These are phyloP conservation scores for Helleia helle DNA, from an alignment of 2,888 invertebrate species.

Conservation along the genomic window DNA sequence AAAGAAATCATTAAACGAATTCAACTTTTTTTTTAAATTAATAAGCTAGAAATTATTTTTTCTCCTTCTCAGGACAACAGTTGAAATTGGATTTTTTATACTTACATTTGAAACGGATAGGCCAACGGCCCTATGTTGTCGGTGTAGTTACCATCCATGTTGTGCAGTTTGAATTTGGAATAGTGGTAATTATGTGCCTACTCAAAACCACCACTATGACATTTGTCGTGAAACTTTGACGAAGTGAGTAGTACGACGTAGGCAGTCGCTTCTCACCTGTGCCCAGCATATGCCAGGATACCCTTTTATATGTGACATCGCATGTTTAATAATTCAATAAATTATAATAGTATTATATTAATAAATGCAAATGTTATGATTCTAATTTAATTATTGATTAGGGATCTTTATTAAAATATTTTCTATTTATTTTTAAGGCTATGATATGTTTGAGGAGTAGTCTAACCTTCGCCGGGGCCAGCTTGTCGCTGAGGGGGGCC, in stretches of 20 bases:
- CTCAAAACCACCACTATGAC: conserved; percentile 9
- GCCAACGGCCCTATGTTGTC: conserved; percentile 56
- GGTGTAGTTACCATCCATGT: conserved; percentile 57
- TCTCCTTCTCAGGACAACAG: neutral
- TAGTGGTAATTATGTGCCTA: conserved; percentile 16
- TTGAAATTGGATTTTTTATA: conserved; percentile 27
- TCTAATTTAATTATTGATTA: conserved; percentile 25
- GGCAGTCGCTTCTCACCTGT: conserved; percentile 71
- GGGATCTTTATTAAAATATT: too few species aligned
- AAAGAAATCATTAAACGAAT: too few species aligned
- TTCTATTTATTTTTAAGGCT: too few species aligned
- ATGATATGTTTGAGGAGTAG: too few species aligned
- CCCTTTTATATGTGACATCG: conserved; percentile 62
- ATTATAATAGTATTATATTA: conserved; percentile 59
- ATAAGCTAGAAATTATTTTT: too few species aligned
- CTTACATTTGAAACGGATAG: conserved; percentile 61
- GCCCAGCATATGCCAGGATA: conserved; percentile 21
- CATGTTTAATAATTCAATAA: conserved; percentile 72
- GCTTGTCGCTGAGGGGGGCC: too few species aligned
- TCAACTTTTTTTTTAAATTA: too few species aligned
- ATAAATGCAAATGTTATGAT: conserved; percentile 49
- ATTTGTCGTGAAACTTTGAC: conserved; percentile 25
- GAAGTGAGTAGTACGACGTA: conserved; percentile 72
- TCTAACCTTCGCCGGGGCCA: too few species aligned
- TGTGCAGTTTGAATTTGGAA: conserved; percentile 40